A percentile compares a stretch with the other conserved stretches of the same genome.
Conservation (phyloP, 2,113 vertebrate species). For the Tympanuchus pallidicinctus region DNA sequence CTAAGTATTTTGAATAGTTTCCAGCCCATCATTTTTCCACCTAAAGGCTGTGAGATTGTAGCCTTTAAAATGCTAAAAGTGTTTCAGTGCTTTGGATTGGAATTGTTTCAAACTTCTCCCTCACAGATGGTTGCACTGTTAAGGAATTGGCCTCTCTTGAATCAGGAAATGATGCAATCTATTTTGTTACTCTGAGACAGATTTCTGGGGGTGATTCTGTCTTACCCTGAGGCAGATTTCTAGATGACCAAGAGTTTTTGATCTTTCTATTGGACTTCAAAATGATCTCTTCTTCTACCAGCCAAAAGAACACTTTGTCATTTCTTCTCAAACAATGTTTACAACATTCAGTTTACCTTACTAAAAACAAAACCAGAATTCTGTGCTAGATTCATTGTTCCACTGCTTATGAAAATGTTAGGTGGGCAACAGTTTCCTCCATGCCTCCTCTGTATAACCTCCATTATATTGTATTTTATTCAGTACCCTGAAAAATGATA, state of each 20-base stretch:
- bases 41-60: conserved; percentile 10
- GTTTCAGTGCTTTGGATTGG: conserved; percentile 57
- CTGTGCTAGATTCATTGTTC: not conserved
- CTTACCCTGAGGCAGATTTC: conserved; percentile 14
- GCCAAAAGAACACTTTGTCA: not conserved
- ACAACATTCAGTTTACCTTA: not conserved
- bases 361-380: not conserved
- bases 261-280: not conserved
- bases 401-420: not conserved
- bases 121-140: conserved; percentile 72
- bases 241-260: not conserved
- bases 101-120: conserved; percentile 52
- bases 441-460: not conserved
- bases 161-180: conserved; percentile 71
- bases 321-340: conserved; percentile 4
- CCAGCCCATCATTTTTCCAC: not conserved
- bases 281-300: not conserved
- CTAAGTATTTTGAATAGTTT: conserved; percentile 3
- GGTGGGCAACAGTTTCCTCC: not conserved
- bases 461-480: not conserved
- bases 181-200: conserved; percentile 42
- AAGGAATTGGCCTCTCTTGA: conserved; percentile 32
- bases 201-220: conserved; percentile 51
- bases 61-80: conserved; percentile 63
- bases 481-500: not conserved